Evolutionary conservation across 2,888 invertebrate species (phyloP).

Genomic region (Opisthograptis luteolata): DNA sequence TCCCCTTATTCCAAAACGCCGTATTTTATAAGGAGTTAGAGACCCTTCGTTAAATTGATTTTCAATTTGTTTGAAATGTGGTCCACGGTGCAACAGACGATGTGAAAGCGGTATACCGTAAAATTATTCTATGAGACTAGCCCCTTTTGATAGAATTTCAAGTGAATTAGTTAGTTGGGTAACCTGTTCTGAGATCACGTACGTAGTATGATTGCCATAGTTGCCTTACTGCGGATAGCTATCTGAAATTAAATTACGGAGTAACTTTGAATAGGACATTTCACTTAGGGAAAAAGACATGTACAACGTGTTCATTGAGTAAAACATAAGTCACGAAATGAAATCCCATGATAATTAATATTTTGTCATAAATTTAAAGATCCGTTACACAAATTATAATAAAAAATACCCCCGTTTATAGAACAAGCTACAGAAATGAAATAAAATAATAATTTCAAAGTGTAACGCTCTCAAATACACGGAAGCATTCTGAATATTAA

Average conservation of each 20-base stretch:
- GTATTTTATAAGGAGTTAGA: slow-evolving; percentile 51
- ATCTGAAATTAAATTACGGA: no score
- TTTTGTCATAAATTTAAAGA: neutral
- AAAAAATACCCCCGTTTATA: slow-evolving; percentile 18
- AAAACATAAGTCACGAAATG: neutral
- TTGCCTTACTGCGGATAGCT: no score
- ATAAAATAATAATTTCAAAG: slow-evolving; percentile 21
- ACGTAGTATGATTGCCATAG: neutral
- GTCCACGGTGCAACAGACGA: slow-evolving; percentile 74
- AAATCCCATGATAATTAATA: neutral
- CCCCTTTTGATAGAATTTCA: slow-evolving; percentile 66
- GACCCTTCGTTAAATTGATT: slow-evolving; percentile 79
- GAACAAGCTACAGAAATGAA: slow-evolving; percentile 24
- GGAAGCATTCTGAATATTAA: slow-evolving; percentile 31
- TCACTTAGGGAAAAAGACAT: no score
- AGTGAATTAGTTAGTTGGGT: slow-evolving; percentile 53
- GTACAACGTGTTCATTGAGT: no score
- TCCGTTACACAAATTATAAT: slow-evolving; percentile 14
- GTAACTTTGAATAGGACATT: no score
- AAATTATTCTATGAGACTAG: slow-evolving; percentile 73
- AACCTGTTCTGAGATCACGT: neutral
- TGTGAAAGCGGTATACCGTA: slow-evolving; percentile 75
- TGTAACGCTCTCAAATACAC: slow-evolving; percentile 29
- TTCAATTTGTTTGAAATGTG: slow-evolving; percentile 83
- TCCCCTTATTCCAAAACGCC: slow-evolving; percentile 38